Evolutionary conservation across 2,888 invertebrate genomes (phyloP), one percentile per base, ranked within the genome.

Genomic region (Chymomyza amoena): DNA sequence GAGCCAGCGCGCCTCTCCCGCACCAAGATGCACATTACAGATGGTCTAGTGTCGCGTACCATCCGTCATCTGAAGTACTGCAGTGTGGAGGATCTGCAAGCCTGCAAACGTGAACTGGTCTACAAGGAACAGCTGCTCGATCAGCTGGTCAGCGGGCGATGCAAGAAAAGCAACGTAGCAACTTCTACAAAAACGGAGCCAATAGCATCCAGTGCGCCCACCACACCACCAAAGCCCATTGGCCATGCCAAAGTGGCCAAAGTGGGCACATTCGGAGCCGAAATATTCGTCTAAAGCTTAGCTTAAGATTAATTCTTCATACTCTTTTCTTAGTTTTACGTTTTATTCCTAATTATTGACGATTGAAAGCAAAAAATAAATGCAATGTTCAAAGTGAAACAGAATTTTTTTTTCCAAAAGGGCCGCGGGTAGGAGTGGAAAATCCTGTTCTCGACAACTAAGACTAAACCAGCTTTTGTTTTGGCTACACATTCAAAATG

Each of bases 351-450:
- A 87, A 87, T 82, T 87, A 83, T 83, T 86, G 81, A 86, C 88
- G 88, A 88, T 88, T n/a, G 75, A 88, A 86, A 83, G 86, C 83
- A 81, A 72, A 78, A 52, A 66, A 61, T 5, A 57, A 51, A 62
- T 50, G 52, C 54, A 64, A 25, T 36, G 54, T 20, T 51, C 3
- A 32, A 72, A 65, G 6, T 20, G 51, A 54, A 66, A 28, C 69
- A 36, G 39, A 25, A 64, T 61, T 57, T 56, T 18, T 36, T 57
- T 66, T 71, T 66, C 6, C 67, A 68, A 77, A 80, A 83, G 70
- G 80, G 73, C 32, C 32, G 71, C 76, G 78, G 76, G 75, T 90
- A 90, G 90, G 90, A 90, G 90, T 90, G 90, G 90, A 90, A 90
- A 90, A 88, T 90, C 90, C 90, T 90, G 90, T 90, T 90, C 88